Base-by-base conservation (phyloP, 2,113 vertebrate species). In the Neodon shergylaensis region DNA sequence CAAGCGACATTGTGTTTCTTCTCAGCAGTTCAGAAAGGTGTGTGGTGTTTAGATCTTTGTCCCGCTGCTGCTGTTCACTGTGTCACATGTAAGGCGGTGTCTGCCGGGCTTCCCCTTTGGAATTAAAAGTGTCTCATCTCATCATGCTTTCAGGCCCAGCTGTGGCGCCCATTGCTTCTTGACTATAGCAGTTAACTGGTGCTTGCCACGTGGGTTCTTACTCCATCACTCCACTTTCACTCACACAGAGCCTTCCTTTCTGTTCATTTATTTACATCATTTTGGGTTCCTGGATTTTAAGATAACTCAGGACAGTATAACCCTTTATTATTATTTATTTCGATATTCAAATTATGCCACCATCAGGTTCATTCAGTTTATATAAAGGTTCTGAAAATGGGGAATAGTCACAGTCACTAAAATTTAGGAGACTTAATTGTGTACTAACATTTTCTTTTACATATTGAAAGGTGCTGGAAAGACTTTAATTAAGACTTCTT, bases 101-200 rank as follows among this genome's bases (percentile, higher is more conserved):
- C 28, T 92, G 54, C 36, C 1, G 31, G n/a, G 90, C 91, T 86
- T 87, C 19, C 44, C 68, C 68, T 44, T 42, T 76, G 78, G 92
- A 84, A 66, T 94, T 86, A 92, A 12, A 95, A 86, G 88, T 88
- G 77, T 93, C n/a, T 92, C 36, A 26, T 96, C 66, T 95, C 88
- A 90, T 95, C 73, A 91, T 72, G 42, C 82, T 88, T 94, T 97
- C 66, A 58, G 44, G 70, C 77, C 87, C 26, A 73, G 61, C 92
- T 94, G 95, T 96, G 86, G 54, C 42, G 74, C 95, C 83, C 86
- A 93, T 91, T 91, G 89, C 89, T 90, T 97, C 90, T 96, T 97
- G 70, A 72, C 68, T 91, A 21, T 83, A 96, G 79, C 11, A 95
- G 8, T 96, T 92, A 92, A 58, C 61, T 83, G 47, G 73, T 96